Conservation (phyloP, 2,797 vertebrate species). For the Sarcoramphus papa region DNA sequence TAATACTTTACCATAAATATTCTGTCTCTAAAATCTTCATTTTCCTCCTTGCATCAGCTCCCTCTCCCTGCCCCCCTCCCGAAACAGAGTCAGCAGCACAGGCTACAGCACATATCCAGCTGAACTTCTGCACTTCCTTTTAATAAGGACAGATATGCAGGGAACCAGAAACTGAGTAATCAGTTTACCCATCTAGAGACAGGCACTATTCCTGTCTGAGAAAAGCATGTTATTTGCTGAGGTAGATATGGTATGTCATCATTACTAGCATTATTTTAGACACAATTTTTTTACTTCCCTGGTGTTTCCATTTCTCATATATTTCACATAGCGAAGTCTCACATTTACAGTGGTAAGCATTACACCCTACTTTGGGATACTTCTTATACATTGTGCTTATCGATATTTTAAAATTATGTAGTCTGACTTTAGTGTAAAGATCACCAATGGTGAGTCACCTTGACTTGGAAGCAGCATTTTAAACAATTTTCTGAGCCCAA, state of each 20-base stretch:
- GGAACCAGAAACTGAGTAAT: conserved; percentile 41
- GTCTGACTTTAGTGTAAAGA: background rate
- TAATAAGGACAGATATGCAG: conserved; percentile 49
- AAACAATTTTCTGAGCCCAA: background rate
- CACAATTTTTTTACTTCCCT: background rate
- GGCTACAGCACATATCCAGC: background rate
- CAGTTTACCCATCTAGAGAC: conserved; percentile 25
- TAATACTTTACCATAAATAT: background rate
- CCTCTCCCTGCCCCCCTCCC: background rate
- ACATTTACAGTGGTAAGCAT: background rate
- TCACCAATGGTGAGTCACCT: background rate
- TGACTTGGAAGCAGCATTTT: background rate
- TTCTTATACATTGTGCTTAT: background rate
- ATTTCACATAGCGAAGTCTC: background rate
- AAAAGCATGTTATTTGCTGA: background rate
- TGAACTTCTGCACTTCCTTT: conserved; percentile 63
- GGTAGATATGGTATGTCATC: background rate
- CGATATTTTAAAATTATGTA: background rate
- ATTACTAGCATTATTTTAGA: background rate
- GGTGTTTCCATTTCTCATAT: background rate
- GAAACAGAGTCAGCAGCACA: background rate
- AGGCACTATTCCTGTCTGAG: background rate
- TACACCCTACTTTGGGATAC: background rate
- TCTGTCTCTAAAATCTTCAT: background rate
- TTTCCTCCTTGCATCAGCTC: background rate